Evolutionary conservation across 1,140 invertebrate species (phyloP), one percentile per base, ranked within the genome.

Genomic region (Drosophila busckii): DNA sequence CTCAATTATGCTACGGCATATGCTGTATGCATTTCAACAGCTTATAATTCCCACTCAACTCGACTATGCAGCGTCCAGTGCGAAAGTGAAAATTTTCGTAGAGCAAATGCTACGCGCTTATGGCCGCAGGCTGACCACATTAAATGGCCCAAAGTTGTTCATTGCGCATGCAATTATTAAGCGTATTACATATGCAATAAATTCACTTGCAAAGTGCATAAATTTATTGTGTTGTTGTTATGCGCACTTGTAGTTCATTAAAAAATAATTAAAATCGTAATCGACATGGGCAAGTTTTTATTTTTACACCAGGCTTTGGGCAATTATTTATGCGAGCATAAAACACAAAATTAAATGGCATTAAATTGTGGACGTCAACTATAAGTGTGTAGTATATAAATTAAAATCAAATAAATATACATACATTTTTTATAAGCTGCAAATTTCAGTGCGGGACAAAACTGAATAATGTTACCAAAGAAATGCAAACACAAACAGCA

Each of bases 261-360:
- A 78, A 78, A 78, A 80, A 78, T 78, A 78, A 78, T 78, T 78
- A 80, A 78, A 78, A 82, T 53, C 82, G 68, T 78, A 73, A 78
- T 68, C 73, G 75, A 64, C 63, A 54, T 48, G n/a, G n/a, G n/a
- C 55, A 80, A 60, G 60, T 82, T 82, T 78, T 52, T 78, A 75
- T n/a, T n/a, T n/a, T n/a, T n/a, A n/a, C n/a, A n/a, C 45, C 63
- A 54, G 73, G 54, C 63, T 80, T 69, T 82, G 75, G 75, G 66
- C 68, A 82, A 78, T 82, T 73, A 78, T 82, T 78, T 82, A 78
- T 82, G 75, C 53, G 31, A 52, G 37, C 53, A 78, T 71, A 71
- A 73, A 80, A 63, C 59, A 73, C 68, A 69, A 73, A 78, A 80
- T 73, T 78, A 82, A 78, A 78, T 45, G 68, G 68, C 69, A 78